Percentiles rank a stretch among this genome's conserved stretches.
These are phyloP conservation scores for Lerema accius DNA, from an alignment of 1,140 invertebrate genomes.

Conservation along the genomic window DNA sequence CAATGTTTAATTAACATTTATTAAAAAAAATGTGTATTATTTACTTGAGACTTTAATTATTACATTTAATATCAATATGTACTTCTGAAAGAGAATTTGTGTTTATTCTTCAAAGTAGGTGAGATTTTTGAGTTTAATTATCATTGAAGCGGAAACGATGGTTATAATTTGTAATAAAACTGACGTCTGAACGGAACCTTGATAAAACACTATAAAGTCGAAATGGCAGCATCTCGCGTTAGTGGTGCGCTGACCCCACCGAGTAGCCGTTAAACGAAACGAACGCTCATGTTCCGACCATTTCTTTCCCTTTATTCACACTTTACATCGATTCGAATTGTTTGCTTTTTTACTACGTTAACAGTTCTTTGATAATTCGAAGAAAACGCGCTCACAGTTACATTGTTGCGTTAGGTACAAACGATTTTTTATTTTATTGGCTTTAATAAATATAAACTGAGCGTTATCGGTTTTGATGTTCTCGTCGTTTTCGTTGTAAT, in stretches of 20 bases:
- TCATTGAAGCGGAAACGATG: slow-evolving; percentile 48
- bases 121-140: slow-evolving; percentile 18
- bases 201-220: slow-evolving; percentile 69
- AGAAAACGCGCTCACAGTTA: not conserved
- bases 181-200: slow-evolving; percentile 61
- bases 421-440: slow-evolving; percentile 9
- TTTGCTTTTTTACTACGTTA: slow-evolving; percentile 7
- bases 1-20: too few species aligned
- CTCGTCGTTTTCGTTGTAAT: too few species aligned
- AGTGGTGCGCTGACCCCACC: slow-evolving; percentile 55
- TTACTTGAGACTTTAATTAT: too few species aligned
- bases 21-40: too few species aligned
- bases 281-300: slow-evolving; percentile 45
- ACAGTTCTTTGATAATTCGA: slow-evolving; percentile 1
- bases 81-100: too few species aligned
- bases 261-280: slow-evolving; percentile 58
- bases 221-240: slow-evolving; percentile 53
- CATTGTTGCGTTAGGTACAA: slow-evolving; percentile 1
- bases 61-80: too few species aligned
- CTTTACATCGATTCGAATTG: slow-evolving; percentile 11
- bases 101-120: not conserved
- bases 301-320: slow-evolving; percentile 40
- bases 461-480: too few species aligned
- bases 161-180: slow-evolving; percentile 46
- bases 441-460: not conserved